A percentile compares a stretch with the other conserved stretches of the same genome.
Conservation (phyloP, 1,140 invertebrate species). For the Cataglyphis hispanica region DNA sequence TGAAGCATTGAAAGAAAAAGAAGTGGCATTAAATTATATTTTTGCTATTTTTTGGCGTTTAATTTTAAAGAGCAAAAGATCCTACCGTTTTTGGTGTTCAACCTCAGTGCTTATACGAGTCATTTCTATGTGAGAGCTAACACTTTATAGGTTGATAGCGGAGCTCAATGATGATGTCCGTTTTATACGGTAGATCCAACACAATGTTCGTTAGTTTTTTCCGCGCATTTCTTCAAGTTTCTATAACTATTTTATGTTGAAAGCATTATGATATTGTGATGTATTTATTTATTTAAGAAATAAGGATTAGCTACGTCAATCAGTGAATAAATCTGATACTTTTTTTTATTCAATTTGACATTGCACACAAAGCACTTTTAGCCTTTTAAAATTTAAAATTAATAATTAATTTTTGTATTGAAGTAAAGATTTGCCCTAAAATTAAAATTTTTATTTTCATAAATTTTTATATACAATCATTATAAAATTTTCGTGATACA, state of each 20-base stretch:
- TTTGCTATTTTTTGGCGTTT: conserved; percentile 39
- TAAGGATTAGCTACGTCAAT: too few relatives aligned
- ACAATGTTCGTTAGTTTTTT: conserved; percentile 55
- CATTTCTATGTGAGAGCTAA: conserved; percentile 25
- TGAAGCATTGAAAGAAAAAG: background rate
- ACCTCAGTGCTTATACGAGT: conserved; percentile 10
- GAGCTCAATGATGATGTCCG: conserved; percentile 55
- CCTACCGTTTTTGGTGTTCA: background rate
- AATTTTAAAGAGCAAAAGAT: conserved; percentile 64
- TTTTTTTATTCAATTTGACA: too few relatives aligned
- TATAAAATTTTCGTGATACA: too few relatives aligned
- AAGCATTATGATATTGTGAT: background rate
- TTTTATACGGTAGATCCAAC: conserved; percentile 71
- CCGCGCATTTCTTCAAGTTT: background rate
- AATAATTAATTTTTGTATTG: too few relatives aligned
- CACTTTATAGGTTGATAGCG: conserved; percentile 37
- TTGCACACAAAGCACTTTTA: too few relatives aligned
- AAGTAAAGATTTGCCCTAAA: too few relatives aligned
- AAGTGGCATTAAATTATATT: conserved; percentile 46
- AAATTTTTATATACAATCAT: too few relatives aligned
- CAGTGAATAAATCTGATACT: too few relatives aligned
- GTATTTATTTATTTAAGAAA: background rate
- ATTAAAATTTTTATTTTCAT: too few relatives aligned
- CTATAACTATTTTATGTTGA: background rate
- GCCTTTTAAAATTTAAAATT: too few relatives aligned